phyloP scores from a whole-genome alignment of 2,113 vertebrate genomes.

The Apteryx mantelli region DNA sequence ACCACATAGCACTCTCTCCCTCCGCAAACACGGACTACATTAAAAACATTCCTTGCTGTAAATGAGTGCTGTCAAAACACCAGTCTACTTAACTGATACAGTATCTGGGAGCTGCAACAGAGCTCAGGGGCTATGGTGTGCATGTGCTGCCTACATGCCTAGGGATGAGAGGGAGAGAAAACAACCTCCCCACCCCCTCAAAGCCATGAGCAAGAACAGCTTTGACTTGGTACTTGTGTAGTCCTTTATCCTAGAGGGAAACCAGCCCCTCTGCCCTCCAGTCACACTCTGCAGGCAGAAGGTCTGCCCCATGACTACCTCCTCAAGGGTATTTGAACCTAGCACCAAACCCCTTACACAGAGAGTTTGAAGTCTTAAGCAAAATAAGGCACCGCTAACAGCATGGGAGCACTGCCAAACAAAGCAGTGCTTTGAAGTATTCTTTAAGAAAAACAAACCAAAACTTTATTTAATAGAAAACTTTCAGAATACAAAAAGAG shows the following conservation, averaged over 20 bases:
- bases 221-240: background rate
- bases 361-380: background rate
- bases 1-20: accelerated
- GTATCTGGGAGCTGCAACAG: background rate
- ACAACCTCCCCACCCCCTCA: background rate
- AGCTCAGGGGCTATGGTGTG: background rate
- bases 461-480: slow-evolving; percentile 75
- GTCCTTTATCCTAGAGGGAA: background rate
- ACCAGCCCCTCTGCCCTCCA: background rate
- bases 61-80: background rate
- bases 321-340: background rate
- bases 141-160: background rate
- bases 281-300: background rate
- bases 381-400: background rate
- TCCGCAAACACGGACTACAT: accelerated
- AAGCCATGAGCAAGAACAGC: background rate
- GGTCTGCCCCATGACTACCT: background rate
- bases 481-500: slow-evolving; percentile 65
- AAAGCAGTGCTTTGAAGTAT: background rate
- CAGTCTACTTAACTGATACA: background rate
- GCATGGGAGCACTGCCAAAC: background rate
- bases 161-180: background rate
- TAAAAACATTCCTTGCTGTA: background rate
- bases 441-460: background rate
- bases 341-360: background rate